phyloP scores from a whole-genome alignment of 2,113 vertebrate genomes.

The Colinus virginianus region DNA sequence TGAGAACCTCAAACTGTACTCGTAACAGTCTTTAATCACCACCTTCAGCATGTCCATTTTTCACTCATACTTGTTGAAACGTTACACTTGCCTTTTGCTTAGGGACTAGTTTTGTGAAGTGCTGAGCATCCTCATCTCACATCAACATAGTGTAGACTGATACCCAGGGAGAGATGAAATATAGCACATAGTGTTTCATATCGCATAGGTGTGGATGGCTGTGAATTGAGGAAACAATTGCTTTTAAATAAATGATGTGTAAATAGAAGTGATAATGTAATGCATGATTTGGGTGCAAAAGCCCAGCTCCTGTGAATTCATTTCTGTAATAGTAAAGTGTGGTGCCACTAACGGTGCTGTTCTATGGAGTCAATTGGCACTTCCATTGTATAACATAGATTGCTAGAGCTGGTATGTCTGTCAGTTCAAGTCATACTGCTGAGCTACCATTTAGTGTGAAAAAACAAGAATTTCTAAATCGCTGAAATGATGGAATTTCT shows the following conservation, averaged over 20 bases:
- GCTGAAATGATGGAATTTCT: background rate
- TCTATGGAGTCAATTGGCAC: background rate
- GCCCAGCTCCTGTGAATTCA: background rate
- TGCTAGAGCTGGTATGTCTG: background rate
- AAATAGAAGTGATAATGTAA: background rate
- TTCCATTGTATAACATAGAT: background rate
- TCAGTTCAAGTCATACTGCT: background rate
- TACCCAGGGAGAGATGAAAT: background rate
- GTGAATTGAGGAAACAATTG: background rate
- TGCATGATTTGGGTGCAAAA: background rate
- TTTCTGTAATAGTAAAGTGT: background rate
- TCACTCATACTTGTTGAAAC: background rate
- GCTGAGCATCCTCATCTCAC: slow-evolving; percentile 9
- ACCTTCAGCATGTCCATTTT: background rate
- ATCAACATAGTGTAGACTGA: background rate
- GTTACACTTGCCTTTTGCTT: background rate
- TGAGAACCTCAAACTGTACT: background rate
- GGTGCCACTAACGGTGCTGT: background rate
- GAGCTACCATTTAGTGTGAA: background rate
- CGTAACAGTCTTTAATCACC: background rate
- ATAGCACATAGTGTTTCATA: rapidly evolving
- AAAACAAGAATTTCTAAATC: background rate
- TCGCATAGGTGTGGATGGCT: rapidly evolving
- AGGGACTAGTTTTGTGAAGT: background rate
- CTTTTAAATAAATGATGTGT: background rate